Evolutionary conservation across 2,888 invertebrate species (phyloP).

Genomic region (Cryptus viduatorius): DNA sequence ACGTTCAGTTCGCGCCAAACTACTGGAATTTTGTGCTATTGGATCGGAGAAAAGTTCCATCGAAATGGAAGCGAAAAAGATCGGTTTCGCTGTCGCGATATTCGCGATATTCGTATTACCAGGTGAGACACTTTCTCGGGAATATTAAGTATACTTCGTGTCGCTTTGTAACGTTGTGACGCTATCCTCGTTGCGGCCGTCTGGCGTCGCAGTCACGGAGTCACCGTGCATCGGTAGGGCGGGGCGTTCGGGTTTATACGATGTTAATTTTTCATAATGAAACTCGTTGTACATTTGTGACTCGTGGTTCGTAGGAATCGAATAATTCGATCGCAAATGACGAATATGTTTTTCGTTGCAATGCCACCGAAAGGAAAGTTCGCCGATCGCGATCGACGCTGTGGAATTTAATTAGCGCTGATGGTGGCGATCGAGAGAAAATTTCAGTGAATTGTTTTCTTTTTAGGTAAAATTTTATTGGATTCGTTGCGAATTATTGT

Average conservation of each 20-base stretch:
- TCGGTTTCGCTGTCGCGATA: constrained; percentile 43
- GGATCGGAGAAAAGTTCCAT: constrained; percentile 23
- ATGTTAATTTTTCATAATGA: neutral
- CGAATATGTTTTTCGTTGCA: neutral
- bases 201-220: constrained; percentile 8
- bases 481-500: neutral
- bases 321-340: neutral
- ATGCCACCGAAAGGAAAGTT: neutral
- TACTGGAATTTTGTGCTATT: neutral
- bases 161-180: neutral
- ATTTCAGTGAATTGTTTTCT: neutral
- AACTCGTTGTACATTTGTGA: neutral
- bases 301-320: neutral
- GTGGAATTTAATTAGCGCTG: neutral
- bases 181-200: neutral
- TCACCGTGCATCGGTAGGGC: constrained; percentile 49
- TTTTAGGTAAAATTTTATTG: neutral
- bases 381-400: neutral
- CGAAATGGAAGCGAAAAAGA: constrained; percentile 56
- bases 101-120: constrained; percentile 58
- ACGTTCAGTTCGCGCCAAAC: neutral
- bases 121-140: constrained; percentile 58
- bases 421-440: neutral
- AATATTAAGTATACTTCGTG: neutral
- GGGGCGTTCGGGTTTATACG: constrained; percentile 38